A percentile compares a stretch with the other conserved stretches of the same genome.
Evolutionary conservation across 1,140 invertebrate genomes (phyloP).

Genomic region (Drosophila carrolli): DNA sequence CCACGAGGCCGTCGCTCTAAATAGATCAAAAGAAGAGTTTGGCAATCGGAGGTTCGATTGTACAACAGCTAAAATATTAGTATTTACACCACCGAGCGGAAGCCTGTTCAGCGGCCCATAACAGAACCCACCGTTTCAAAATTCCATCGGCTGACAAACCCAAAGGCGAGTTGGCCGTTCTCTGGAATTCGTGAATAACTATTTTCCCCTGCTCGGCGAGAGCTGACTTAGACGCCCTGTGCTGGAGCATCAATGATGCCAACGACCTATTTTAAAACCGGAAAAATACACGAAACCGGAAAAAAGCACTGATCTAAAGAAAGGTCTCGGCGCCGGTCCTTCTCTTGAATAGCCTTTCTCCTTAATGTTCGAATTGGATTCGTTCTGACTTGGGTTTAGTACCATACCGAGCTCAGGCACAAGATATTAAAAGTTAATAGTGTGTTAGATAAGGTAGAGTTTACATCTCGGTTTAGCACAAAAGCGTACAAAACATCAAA

Average conservation of each 20-base stretch:
- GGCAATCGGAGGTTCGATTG: slow-evolving; percentile 47
- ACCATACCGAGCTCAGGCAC: no score
- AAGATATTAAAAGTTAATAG: no score
- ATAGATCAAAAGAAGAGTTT: slow-evolving; percentile 65
- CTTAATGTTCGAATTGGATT: no score
- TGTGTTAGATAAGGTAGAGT: no score
- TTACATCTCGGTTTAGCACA: no score
- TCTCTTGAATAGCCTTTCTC: no score
- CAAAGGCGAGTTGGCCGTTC: slow-evolving; percentile 22
- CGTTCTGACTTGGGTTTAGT: no score
- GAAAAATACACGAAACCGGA: slow-evolving; percentile 17
- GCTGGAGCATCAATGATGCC: slow-evolving; percentile 11
- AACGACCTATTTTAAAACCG: slow-evolving; percentile 29
- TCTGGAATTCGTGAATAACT: slow-evolving; percentile 39
- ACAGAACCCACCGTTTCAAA: slow-evolving; percentile 17
- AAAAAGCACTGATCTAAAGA: slow-evolving; percentile 11
- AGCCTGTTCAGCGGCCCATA: slow-evolving; percentile 41
- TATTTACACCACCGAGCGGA: slow-evolving; percentile 5
- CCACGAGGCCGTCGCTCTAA: slow-evolving; percentile 40
- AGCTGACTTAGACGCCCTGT: not conserved
- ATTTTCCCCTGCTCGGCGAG: slow-evolving; percentile 8
- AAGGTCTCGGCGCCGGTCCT: not conserved
- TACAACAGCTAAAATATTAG: slow-evolving; percentile 12
- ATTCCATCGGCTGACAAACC: slow-evolving; percentile 22
- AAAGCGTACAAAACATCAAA: no score